Percentiles rank a stretch among this genome's conserved stretches.
Evolutionary conservation across 92 coral and sea anemone species (phyloP).

Genomic region (Bergia sp.): DNA sequence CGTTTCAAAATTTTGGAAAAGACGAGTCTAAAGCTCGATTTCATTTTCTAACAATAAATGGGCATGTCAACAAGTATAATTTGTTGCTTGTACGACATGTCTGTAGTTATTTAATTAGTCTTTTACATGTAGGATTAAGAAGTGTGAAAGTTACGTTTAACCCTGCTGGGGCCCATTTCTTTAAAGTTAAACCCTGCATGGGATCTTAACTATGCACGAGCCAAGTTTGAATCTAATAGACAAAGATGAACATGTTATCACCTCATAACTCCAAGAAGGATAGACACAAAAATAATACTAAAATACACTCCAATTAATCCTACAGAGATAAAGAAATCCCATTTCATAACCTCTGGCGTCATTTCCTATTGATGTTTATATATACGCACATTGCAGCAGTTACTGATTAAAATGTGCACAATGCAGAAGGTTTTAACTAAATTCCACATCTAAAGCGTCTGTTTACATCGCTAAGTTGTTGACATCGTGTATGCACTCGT

Average conservation of each 20-base stretch:
- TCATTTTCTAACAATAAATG: neutral
- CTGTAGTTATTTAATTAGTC: neutral
- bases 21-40: neutral
- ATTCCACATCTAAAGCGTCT: too few species aligned
- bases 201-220: neutral
- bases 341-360: neutral
- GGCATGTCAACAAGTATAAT: neutral
- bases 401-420: neutral
- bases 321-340: neutral
- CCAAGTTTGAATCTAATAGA: too few species aligned
- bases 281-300: too few species aligned
- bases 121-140: neutral
- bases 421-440: neutral
- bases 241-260: neutral
- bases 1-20: neutral
- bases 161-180: slow-evolving; percentile 5
- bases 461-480: neutral
- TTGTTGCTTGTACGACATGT: neutral
- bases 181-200: neutral
- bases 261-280: neutral
- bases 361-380: neutral
- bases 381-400: neutral
- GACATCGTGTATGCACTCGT: too few species aligned
- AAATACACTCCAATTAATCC: neutral
- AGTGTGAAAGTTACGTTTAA: slow-evolving; percentile 21